phyloP scores from a whole-genome alignment of 2,888 invertebrate genomes.

The Latrodectus hesperus region DNA sequence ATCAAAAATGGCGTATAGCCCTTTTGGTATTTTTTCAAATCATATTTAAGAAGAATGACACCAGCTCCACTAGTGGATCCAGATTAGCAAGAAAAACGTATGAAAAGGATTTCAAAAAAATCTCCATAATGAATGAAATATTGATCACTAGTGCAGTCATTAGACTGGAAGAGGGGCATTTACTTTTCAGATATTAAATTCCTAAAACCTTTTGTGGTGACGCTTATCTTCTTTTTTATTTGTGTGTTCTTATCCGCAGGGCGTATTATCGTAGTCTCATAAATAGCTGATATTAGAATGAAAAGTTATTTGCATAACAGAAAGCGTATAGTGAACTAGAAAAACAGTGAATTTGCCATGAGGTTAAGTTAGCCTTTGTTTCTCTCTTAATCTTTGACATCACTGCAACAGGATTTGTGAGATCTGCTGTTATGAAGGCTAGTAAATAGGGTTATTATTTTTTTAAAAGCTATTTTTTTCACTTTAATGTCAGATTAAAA shows the following conservation, averaged over 20 bases:
- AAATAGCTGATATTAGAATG: neutral
- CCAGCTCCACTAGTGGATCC: neutral
- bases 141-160: slow-evolving; percentile 53
- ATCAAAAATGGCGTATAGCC: slow-evolving; percentile 24
- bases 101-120: slow-evolving; percentile 19
- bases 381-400: no score
- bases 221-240: slow-evolving; percentile 10
- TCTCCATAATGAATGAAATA: slow-evolving; percentile 39
- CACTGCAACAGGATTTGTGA: no score
- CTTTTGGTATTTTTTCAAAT: neutral
- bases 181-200: slow-evolving; percentile 57
- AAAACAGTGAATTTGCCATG: no score
- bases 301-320: slow-evolving; percentile 16
- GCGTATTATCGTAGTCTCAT: neutral
- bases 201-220: slow-evolving; percentile 23
- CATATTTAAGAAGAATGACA: neutral
- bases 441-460: no score
- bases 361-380: no score
- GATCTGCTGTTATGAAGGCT: no score
- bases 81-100: slow-evolving; percentile 25
- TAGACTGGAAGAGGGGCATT: slow-evolving; percentile 28
- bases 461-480: no score
- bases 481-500: no score
- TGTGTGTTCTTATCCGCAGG: neutral
- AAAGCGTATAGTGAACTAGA: neutral